Evolutionary conservation across 2,113 vertebrate genomes (phyloP), one percentile per base, ranked within the genome.

Genomic region (Turdus rufiventris): DNA sequence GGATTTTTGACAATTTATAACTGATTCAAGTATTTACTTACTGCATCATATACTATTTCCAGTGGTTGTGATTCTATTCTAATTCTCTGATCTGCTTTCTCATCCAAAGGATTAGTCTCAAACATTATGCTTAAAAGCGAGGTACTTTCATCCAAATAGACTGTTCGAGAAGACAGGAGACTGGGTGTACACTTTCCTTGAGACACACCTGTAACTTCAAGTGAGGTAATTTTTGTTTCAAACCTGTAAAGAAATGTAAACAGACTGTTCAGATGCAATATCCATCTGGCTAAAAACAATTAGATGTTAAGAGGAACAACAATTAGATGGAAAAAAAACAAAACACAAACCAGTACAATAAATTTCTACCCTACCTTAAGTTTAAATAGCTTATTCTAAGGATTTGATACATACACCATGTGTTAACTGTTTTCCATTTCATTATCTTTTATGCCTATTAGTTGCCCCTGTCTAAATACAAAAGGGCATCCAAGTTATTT

Each of bases 1-100:
- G 58, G 6, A 58, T 92, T 81, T 70, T 87, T 81, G 24, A 90
- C 18, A 13, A 42, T 72, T 51, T 66, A 33, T n/a, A 68, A 10
- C 38, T 77, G 40, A 88, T 5, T 36, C 9, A 91, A 95, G 18
- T 72, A 66, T 34, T 93, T 93, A 96, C 99, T 99, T 97, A 99
- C 99, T 20, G 99, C 99, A 93, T 99, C 99, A 86, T 99, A 99
- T 79, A 99, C 98, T 78, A 99, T 99, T 98, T 99, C 99, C 89
- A 99, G 95, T 10, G 99, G 99, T 57, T 99, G 98, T 36, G 99
- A 99, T 92, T 99, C 98, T 72, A 99, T 98, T 43, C 98, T 97
- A 79, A 99, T 97, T 51, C 98, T 98, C 93, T 99, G 99, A 97
- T 99, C 98, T 43, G 98, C 98, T 21, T 92, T 97, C 66, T 98